Conservation (phyloP, 2,797 vertebrate genomes). For the Lemur catta region DNA sequence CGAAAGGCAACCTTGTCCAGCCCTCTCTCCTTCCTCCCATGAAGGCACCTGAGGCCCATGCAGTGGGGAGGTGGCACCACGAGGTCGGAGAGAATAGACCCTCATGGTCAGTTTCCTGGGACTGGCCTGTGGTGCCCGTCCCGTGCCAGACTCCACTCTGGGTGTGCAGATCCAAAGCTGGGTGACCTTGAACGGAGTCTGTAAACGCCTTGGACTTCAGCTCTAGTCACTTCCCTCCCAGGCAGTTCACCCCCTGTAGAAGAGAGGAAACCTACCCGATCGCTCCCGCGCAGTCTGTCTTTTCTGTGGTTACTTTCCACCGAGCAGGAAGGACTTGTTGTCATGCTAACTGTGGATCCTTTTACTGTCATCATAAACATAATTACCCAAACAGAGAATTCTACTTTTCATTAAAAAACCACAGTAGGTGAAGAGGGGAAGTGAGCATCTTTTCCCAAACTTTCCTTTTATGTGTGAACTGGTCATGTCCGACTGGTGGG, state of each 20-base stretch:
- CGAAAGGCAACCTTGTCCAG: background rate
- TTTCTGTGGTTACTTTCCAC: background rate
- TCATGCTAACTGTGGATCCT: background rate
- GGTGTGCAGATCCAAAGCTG: background rate
- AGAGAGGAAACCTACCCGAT: background rate
- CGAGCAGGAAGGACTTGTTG: background rate
- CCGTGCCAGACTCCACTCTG: rapidly evolving
- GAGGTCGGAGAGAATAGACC: background rate
- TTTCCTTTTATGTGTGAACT: background rate
- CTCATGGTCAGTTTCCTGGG: background rate
- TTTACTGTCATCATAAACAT: background rate
- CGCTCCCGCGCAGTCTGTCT: background rate
- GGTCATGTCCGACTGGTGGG: rapidly evolving
- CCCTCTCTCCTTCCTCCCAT: rapidly evolving
- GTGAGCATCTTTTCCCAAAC: background rate
- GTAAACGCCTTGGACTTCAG: background rate
- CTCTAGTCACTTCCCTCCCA: background rate
- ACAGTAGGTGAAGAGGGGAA: background rate
- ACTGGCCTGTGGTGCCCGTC: no score
- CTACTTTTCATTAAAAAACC: background rate
- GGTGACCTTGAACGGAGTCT: background rate
- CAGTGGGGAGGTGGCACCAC: no score
- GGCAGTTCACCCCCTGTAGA: rapidly evolving
- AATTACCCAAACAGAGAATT: background rate
- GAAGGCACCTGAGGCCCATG: background rate